Conservation (phyloP, 1,140 invertebrate species). For the Psix sp. region DNA sequence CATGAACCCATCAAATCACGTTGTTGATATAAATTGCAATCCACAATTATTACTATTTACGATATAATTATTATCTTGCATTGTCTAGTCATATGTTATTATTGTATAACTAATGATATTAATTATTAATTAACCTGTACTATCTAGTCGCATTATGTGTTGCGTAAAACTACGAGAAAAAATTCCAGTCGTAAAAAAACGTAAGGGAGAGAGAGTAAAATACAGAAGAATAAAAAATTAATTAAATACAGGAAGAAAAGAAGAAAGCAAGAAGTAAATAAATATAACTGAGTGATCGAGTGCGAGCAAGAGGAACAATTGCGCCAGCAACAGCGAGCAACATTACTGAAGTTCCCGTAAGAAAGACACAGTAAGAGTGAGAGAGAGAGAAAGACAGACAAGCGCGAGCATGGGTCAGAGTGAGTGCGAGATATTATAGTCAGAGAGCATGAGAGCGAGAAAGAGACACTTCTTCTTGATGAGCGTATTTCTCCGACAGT, state of each 20-base stretch:
- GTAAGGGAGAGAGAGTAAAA: conserved; percentile 58
- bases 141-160: conserved; percentile 78
- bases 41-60: conserved; percentile 78
- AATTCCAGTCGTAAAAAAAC: conserved; percentile 53
- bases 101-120: conserved; percentile 78
- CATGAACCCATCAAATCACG: conserved; percentile 73
- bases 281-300: conserved; percentile 48
- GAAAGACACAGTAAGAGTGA: conserved; percentile 34
- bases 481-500: conserved; percentile 58
- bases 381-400: conserved; percentile 26
- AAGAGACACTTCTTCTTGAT: conserved; percentile 57
- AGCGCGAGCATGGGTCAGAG: conserved; percentile 30
- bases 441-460: conserved; percentile 51
- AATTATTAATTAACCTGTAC: conserved; percentile 78
- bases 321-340: conserved; percentile 40
- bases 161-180: conserved; percentile 71
- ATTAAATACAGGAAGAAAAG: conserved; percentile 50
- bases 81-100: conserved; percentile 78
- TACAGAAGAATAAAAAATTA: conserved; percentile 22
- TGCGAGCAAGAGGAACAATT: conserved; percentile 55
- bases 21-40: conserved; percentile 78
- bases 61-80: conserved; percentile 78
- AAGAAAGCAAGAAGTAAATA: conserved; percentile 29
- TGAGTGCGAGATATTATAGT: conserved; percentile 43
- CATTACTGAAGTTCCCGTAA: conserved; percentile 49